Base-by-base conservation (phyloP, 2,888 invertebrate species). In the Agrotis segetum region DNA sequence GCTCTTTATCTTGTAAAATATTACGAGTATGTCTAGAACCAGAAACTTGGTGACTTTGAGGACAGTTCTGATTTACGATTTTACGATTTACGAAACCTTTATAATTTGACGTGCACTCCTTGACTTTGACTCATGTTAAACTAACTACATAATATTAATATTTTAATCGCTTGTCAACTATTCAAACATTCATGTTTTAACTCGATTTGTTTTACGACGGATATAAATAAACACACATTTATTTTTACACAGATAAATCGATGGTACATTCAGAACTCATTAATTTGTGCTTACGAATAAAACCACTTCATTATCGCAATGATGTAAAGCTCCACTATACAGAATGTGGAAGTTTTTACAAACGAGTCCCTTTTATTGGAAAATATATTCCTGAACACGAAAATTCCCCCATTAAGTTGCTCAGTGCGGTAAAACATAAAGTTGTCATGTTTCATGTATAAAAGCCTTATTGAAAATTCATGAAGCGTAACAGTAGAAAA, bases 1-100 rank as follows among this genome's bases (percentile, higher is more conserved):
- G n/a, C 24, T 59, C 21, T 44, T 21, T 24, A 24, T 24, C 9
- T 64, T 47, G 56, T 74, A 47, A 56, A 61, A 67, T 60, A 58
- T 66, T 56, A n/a, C n/a, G n/a, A n/a, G n/a, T n/a, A 40, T 58
- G n/a, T 40, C 50, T 17, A 34, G 47, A 58, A 55, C 19, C 11
- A 53, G 7, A 17, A 17, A 34, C 21, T 24, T 49, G 29, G 11
- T 7, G 34, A 16, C 50, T 16, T 17, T 17, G 0, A 34, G 3
- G 0, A 29, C 17, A 2, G 2, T 7, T 52, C 3, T 6, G 53
- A 21, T 53, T 63, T 53, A 0, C 17, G 53, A 24, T n/a, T n/a
- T n/a, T n/a, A n/a, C n/a, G n/a, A n/a, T n/a, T n/a, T n/a, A 11
- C 4, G 7, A 21, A 21, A 14, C 52, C 2, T 21, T 21, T 14